Percentiles rank a stretch among this genome's conserved stretches.
Evolutionary conservation across 2,888 invertebrate genomes (phyloP).

Genomic region (Neoascia interrupta): DNA sequence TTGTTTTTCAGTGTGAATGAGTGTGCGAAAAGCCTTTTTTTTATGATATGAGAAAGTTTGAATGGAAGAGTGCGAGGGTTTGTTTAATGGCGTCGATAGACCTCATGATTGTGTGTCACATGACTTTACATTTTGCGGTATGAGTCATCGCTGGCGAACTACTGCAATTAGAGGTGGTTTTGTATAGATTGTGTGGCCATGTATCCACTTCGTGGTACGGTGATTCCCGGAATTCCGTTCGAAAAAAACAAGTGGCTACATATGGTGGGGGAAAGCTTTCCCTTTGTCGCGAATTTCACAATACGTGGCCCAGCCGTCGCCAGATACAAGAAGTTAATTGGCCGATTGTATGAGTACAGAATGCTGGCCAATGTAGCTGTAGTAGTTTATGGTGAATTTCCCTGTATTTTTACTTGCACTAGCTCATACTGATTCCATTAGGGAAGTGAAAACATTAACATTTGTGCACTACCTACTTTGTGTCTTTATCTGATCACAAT

Average conservation of each 20-base stretch:
- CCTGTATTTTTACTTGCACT: constrained; percentile 5
- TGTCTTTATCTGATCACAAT: no score
- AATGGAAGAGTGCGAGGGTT: neutral
- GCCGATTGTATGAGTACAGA: neutral
- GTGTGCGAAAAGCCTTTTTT: neutral
- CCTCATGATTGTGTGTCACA: constrained; percentile 10
- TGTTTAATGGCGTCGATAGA: neutral
- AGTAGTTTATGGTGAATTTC: no score
- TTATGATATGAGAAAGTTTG: neutral
- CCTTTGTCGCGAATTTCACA: constrained; percentile 56
- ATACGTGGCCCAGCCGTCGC: constrained; percentile 23
- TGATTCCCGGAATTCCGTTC: constrained; percentile 41
- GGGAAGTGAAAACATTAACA: no score
- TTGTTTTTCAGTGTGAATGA: no score
- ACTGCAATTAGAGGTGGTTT: neutral
- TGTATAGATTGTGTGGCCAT: neutral
- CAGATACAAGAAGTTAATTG: no score
- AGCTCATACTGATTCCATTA: no score
- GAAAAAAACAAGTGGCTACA: constrained; percentile 22
- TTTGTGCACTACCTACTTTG: no score
- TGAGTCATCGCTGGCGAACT: constrained; percentile 54
- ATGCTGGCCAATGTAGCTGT: neutral
- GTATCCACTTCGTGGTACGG: neutral
- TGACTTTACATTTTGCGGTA: constrained; percentile 24
- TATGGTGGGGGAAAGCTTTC: constrained; percentile 36